These are phyloP conservation scores for Chrysotoxum bicinctum DNA, from an alignment of 2,888 invertebrate species.

Conservation along the genomic window DNA sequence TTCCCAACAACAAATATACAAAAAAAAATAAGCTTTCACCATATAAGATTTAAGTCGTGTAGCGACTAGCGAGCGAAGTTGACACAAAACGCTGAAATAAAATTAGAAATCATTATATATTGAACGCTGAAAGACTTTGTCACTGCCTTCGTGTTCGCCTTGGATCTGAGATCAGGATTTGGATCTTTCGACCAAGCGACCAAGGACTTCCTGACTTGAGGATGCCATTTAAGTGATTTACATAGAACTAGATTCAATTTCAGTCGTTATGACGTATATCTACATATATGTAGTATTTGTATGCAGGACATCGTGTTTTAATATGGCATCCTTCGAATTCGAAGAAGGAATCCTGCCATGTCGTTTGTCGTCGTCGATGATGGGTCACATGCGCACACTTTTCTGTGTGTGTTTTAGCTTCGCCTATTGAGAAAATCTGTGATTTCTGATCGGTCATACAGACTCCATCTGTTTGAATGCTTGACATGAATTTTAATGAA, in stretches of 20 bases:
- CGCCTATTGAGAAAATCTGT: neutral
- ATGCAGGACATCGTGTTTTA: neutral
- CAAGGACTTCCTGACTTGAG: neutral
- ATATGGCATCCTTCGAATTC: neutral
- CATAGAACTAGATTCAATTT: constrained; percentile 51
- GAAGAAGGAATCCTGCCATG: neutral
- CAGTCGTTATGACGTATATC: constrained; percentile 32
- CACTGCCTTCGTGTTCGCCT: neutral
- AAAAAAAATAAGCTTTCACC: neutral
- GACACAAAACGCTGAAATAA: neutral
- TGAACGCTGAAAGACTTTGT: neutral
- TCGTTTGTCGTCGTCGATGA: neutral
- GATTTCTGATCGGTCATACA: neutral
- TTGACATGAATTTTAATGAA: constrained; percentile 13
- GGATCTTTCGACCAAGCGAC: neutral
- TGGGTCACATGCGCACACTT: neutral
- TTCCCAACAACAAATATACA: neutral
- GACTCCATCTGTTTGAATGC: neutral
- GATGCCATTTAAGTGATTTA: constrained; percentile 44
- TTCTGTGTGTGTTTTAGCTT: neutral
- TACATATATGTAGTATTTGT: neutral
- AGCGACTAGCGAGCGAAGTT: neutral
- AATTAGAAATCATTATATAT: neutral
- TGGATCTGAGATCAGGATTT: neutral
- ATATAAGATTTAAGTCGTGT: neutral